Percentiles rank a stretch among this genome's conserved stretches.
These are phyloP conservation scores for Rhinogobius similis DNA, from an alignment of 2,113 vertebrate species.

Conservation along the genomic window DNA sequence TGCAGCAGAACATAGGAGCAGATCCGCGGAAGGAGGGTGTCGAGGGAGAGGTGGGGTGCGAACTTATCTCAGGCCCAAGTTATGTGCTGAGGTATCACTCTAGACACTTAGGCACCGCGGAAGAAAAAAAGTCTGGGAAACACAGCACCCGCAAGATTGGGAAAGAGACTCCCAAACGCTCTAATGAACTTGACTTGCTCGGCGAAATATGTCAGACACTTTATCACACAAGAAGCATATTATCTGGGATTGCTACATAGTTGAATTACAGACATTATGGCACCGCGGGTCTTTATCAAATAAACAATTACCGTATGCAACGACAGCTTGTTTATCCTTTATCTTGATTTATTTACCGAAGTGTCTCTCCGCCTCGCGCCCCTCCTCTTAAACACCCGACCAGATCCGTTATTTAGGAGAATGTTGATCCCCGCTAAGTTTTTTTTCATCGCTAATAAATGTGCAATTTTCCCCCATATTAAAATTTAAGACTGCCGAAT, in stretches of 20 bases:
- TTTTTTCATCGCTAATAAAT: constrained; percentile 64
- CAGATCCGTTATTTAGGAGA: constrained; percentile 56
- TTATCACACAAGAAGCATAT: constrained; percentile 93
- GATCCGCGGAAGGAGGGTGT: constrained; percentile 32
- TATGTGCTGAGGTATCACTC: constrained; percentile 95
- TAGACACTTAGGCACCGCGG: constrained; percentile 96
- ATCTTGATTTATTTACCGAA: constrained; percentile 77
- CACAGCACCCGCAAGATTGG: constrained; percentile 73
- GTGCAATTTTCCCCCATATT: constrained; percentile 71
- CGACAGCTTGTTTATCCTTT: constrained; percentile 78
- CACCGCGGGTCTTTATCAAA: constrained; percentile 88
- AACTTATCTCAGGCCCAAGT: constrained; percentile 94
- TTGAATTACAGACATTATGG: constrained; percentile 93
- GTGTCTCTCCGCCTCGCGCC: constrained; percentile 34
- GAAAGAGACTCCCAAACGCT: constrained; percentile 76
- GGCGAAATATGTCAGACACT: constrained; percentile 84
- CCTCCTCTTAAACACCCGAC: constrained; percentile 39
- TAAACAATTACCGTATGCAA: constrained; percentile 77
- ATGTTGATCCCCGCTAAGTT: constrained; percentile 42
- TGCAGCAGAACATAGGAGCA: constrained; percentile 41
- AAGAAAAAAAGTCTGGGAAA: constrained; percentile 65
- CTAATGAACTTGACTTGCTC: constrained; percentile 77
- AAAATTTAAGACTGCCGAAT: constrained; percentile 76
- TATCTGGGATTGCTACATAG: constrained; percentile 86
- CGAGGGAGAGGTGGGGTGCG: constrained; percentile 36